Base-by-base conservation (phyloP, 2,888 invertebrate species). In the Andrena haemorrhoa region DNA sequence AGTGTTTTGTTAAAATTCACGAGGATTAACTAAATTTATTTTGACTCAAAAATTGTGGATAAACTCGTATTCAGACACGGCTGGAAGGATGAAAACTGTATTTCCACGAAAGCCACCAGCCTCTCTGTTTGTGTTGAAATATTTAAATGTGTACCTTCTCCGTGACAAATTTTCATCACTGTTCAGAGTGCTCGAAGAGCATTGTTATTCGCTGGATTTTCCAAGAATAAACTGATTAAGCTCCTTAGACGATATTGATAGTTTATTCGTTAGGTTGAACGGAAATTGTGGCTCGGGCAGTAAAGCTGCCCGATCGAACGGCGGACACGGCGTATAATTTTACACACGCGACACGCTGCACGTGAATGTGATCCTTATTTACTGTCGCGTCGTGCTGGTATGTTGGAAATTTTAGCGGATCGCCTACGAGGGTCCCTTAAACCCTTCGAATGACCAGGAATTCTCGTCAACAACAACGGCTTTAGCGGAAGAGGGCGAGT, bases 391-490 rank as follows among this genome's bases (percentile, higher is more conserved):
- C 65, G 79, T 58, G 76, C 66, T 29, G 56, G 64, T 61, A 63
- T 51, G 66, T 49, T 63, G 65, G 64, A 68, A 75, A 80, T 83
- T 85, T 85, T 78, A 76, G 51, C 70, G 65, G 58, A 78, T 80
- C 66, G 69, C 58, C 41, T 60, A 31, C 60, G 29, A 58, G 74
- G 66, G 61, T 47, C 51, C 66, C 64, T 63, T 82, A 73, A 74
- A 71, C 75, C 66, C 75, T 70, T 75, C 71, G 82, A 81, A 84
- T 81, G 66, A 75, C 77, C 71, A n/a, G 69, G 79, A 82, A 88
- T 85, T 84, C 65, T 73, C 63, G 49, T 47, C 73, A 74, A 73
- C 75, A 70, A 82, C 71, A 64, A 29, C 65, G 53, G 74, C 56
- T 84, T 86, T 84, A 77, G 33, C 5, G 20, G 70, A 60, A 71